phyloP scores from a whole-genome alignment of 2,113 vertebrate species.

The Atractosteus spatula region DNA sequence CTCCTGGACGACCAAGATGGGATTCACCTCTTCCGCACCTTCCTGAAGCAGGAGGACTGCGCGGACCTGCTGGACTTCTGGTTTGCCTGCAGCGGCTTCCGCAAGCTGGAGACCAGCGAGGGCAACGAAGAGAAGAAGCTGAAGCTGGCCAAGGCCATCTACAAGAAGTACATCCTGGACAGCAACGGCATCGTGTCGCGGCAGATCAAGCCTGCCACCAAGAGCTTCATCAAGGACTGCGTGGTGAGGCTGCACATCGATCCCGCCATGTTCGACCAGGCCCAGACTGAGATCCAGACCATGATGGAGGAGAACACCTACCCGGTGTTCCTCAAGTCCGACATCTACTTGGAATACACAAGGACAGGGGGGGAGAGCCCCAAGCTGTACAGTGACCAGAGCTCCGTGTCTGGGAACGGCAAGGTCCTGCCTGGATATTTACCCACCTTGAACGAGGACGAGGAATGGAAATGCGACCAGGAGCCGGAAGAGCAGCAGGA shows the following conservation, averaged over 20 bases:
- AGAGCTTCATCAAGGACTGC: slow-evolving; percentile 95
- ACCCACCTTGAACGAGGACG: slow-evolving; percentile 84
- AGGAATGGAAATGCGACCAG: slow-evolving; percentile 86
- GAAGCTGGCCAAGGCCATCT: slow-evolving; percentile 91
- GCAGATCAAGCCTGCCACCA: slow-evolving; percentile 92
- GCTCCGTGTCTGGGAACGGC: slow-evolving; percentile 77
- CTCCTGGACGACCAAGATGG: slow-evolving; percentile 95
- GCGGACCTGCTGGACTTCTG: slow-evolving; percentile 95
- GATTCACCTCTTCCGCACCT: slow-evolving; percentile 89
- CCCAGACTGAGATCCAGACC: slow-evolving; percentile 91
- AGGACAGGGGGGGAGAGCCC: slow-evolving; percentile 90
- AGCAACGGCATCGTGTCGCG: slow-evolving; percentile 86
- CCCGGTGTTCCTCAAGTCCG: slow-evolving; percentile 92
- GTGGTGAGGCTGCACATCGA: slow-evolving; percentile 86
- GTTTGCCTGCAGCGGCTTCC: slow-evolving; percentile 96
- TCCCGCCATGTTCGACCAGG: slow-evolving; percentile 96
- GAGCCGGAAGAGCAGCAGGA: slow-evolving; percentile 60
- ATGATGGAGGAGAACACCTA: slow-evolving; percentile 95
- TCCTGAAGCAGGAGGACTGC: slow-evolving; percentile 89
- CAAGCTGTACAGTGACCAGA: slow-evolving; percentile 80
- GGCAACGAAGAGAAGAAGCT: slow-evolving; percentile 88
- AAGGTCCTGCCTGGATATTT: slow-evolving; percentile 79
- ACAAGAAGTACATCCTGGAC: slow-evolving; percentile 92
- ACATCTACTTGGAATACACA: slow-evolving; percentile 94
- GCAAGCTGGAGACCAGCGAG: slow-evolving; percentile 79